Percentiles rank a stretch among this genome's conserved stretches.
These are phyloP conservation scores for Tholera decimalis DNA, from an alignment of 2,888 invertebrate species.

Conservation along the genomic window DNA sequence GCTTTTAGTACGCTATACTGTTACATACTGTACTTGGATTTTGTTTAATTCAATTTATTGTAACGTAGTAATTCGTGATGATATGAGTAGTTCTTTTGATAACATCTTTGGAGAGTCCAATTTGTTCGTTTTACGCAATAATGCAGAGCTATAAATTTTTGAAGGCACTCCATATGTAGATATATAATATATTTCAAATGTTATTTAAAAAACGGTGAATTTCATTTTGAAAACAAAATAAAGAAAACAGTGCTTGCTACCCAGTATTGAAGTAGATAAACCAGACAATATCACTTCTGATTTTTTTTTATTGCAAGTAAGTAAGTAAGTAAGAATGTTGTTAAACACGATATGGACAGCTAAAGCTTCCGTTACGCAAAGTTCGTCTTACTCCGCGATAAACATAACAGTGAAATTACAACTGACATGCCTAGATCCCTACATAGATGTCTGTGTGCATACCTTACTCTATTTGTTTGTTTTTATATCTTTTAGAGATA, in stretches of 20 bases:
- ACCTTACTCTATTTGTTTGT: slow-evolving; percentile 2
- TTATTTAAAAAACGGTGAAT: background rate
- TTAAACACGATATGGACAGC: slow-evolving; percentile 29
- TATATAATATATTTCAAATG: background rate
- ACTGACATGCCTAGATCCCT: slow-evolving; percentile 36
- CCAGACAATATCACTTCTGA: slow-evolving; percentile 13
- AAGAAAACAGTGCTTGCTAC: background rate
- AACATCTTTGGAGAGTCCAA: slow-evolving; percentile 7
- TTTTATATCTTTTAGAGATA: slow-evolving; percentile 2
- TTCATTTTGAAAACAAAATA: background rate
- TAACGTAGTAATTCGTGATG: slow-evolving; percentile 51
- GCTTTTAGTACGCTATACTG: slow-evolving; percentile 66
- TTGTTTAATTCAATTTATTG: slow-evolving; percentile 58
- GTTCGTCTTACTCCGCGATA: slow-evolving; percentile 35
- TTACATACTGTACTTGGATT: slow-evolving; percentile 66
- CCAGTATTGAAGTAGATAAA: background rate
- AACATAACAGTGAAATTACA: slow-evolving; percentile 54
- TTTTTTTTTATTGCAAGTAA: slow-evolving; percentile 20
- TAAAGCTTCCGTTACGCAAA: slow-evolving; percentile 41
- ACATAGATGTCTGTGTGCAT: slow-evolving; percentile 38
- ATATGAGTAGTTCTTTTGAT: slow-evolving; percentile 39
- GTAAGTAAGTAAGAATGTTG: slow-evolving; percentile 42
- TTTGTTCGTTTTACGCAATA: slow-evolving; percentile 14
- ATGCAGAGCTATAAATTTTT: slow-evolving; percentile 8
- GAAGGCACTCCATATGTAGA: background rate